Percentiles rank a stretch among this genome's conserved stretches.
Conservation (phyloP, 1,140 invertebrate genomes). For the Maniola jurtina region DNA sequence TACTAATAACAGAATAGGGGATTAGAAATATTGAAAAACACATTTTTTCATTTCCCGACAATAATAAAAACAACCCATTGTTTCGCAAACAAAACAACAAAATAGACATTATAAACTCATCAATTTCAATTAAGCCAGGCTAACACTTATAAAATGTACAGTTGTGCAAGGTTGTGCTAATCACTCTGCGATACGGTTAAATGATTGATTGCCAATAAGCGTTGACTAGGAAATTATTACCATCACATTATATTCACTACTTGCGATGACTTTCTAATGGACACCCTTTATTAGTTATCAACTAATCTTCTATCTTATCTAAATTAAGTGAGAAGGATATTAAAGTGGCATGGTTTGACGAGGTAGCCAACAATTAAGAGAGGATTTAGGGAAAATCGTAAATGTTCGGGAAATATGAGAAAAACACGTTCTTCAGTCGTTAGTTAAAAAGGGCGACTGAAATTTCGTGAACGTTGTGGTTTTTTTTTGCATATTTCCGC, state of each 20-base stretch:
- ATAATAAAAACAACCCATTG: background rate
- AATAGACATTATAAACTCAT: slow-evolving; percentile 4
- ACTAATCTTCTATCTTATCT: no score
- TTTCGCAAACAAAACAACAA: background rate
- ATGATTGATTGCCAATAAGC: slow-evolving; percentile 26
- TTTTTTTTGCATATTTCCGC: no score
- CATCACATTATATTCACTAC: slow-evolving; percentile 1
- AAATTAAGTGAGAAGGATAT: no score
- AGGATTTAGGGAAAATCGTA: no score
- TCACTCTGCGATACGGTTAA: slow-evolving; percentile 27
- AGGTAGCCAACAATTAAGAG: no score
- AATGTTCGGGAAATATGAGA: no score
- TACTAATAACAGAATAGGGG: no score
- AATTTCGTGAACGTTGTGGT: no score
- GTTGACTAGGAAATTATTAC: slow-evolving; percentile 1
- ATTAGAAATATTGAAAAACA: background rate
- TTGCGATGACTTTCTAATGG: background rate
- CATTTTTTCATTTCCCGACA: background rate
- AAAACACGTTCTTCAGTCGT: no score
- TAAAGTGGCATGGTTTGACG: no score
- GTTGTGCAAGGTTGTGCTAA: slow-evolving; percentile 22
- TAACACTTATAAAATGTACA: slow-evolving; percentile 18
- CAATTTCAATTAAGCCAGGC: slow-evolving; percentile 15
- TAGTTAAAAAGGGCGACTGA: no score
- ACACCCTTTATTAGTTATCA: background rate